Percentiles rank a stretch among this genome's conserved stretches.
These are phyloP conservation scores for Drosophila lacteicornis DNA, from an alignment of 1,140 invertebrate genomes.

Conservation along the genomic window DNA sequence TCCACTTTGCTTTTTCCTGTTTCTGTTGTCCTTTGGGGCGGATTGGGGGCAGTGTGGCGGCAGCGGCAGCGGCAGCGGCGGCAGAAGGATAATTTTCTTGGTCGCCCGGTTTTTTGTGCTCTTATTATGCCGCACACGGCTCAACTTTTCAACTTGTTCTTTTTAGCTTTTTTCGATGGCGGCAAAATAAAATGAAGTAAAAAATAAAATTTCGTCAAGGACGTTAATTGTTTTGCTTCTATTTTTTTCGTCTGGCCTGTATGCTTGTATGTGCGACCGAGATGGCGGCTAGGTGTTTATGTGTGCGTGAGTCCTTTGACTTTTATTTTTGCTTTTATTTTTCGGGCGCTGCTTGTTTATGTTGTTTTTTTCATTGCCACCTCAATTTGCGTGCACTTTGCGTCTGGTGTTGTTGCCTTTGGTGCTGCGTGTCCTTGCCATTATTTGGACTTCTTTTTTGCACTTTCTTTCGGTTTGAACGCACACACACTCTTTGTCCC, in stretches of 20 bases:
- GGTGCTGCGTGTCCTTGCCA: slow-evolving; percentile 72
- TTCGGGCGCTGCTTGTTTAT: slow-evolving; percentile 63
- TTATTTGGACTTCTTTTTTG: slow-evolving; percentile 72
- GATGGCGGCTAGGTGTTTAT: slow-evolving; percentile 11
- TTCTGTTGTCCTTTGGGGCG: slow-evolving; percentile 45
- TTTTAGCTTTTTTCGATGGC: slow-evolving; percentile 69
- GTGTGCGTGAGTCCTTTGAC: slow-evolving; percentile 64
- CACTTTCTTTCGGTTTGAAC: slow-evolving; percentile 33
- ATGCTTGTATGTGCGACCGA: slow-evolving; percentile 22
- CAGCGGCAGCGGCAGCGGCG: not conserved
- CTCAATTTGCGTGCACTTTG: slow-evolving; percentile 79
- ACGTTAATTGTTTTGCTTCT: slow-evolving; percentile 84
- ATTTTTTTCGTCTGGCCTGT: slow-evolving; percentile 68
- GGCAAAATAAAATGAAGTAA: slow-evolving; percentile 61
- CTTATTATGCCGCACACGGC: slow-evolving; percentile 66
- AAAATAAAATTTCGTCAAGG: slow-evolving; percentile 80
- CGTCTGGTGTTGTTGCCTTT: slow-evolving; percentile 44
- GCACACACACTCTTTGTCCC: slow-evolving; percentile 10
- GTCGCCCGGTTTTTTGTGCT: slow-evolving; percentile 64
- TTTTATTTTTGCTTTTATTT: slow-evolving; percentile 73
- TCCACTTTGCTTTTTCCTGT: slow-evolving; percentile 45
- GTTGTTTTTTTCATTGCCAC: slow-evolving; percentile 67
- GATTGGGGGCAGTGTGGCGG: slow-evolving; percentile 18
- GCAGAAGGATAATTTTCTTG: slow-evolving; percentile 66
- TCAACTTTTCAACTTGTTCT: slow-evolving; percentile 70